Base-by-base conservation (phyloP, 2,888 invertebrate genomes). In the Ditula angustiorana region DNA sequence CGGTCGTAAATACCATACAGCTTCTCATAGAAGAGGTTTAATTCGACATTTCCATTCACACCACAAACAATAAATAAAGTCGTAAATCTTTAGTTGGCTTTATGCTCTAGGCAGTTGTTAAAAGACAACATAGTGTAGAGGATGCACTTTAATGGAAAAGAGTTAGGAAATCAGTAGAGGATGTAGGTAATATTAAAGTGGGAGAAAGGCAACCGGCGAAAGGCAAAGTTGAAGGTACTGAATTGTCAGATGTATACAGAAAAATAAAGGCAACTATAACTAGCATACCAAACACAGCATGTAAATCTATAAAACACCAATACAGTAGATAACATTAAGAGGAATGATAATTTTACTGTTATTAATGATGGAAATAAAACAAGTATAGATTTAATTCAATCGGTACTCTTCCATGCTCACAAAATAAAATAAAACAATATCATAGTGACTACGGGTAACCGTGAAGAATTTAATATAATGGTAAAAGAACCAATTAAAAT, bases 31-130 rank as follows among this genome's bases (percentile, higher is more conserved):
- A 72, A 73, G 67, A 74, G 72, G 71, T 73, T 72, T 70, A 81
- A 81, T 81, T 81, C 82, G 79, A 78, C 79, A 77, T 81, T 75
- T 85, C 81, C 82, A 82, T 87, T 87, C 83, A 83, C 87, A 82
- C 84, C 68, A 80, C 77, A 80, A 83, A 80, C 77, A 80, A 83
- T 89, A 87, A 89, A 89, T 78, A 71, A 71, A 71, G 68, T 81
- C 82, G 81, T 86, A 83, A 86, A 86, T 81, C 77, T 76, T 74
- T 72, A 71, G 68, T 69, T 70, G 66, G 74, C 74, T 80, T 73
- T 76, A 76, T 78, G 73, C 66, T 68, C 74, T 78, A 69, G 75
- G 73, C 61, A 71, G 79, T 79, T 83, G 81, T 86, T 85, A 82
- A 83, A 82, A 81, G 79, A 78, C 41, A 41, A 19, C 55, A 37